Evolutionary conservation across 2,113 vertebrate genomes (phyloP).

Genomic region (Rhynchomys soricoides): DNA sequence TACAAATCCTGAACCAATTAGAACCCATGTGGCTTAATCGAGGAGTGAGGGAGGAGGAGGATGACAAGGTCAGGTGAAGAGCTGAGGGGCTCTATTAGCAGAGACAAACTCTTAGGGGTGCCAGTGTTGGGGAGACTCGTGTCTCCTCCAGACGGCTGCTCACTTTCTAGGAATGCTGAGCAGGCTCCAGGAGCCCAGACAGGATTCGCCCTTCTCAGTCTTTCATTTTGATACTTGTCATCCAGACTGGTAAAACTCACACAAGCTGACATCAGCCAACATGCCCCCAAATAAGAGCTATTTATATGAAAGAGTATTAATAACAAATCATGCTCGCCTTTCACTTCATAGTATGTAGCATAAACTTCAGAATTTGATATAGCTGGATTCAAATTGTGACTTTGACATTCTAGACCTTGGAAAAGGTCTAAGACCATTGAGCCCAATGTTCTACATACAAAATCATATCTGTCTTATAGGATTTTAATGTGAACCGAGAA

Average conservation of each 20-base stretch:
- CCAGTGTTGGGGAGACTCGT: neutral
- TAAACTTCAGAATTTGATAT: constrained; percentile 13
- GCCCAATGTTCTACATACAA: neutral
- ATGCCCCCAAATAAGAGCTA: neutral
- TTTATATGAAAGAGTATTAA: neutral
- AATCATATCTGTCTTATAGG: constrained; percentile 8
- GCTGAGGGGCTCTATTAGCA: neutral
- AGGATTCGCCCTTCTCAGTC: neutral
- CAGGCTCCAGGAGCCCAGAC: neutral
- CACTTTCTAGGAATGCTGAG: neutral
- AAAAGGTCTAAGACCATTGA: neutral
- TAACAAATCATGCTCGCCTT: neutral
- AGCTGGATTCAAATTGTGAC: constrained; percentile 23
- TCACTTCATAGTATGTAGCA: neutral
- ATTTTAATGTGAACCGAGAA: constrained; percentile 20
- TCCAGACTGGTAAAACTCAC: neutral
- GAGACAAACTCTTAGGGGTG: neutral
- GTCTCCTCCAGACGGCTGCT: neutral
- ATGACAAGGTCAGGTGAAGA: constrained; percentile 43
- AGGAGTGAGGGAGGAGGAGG: neutral
- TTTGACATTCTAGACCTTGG: neutral
- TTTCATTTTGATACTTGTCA: neutral
- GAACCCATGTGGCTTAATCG: constrained; percentile 35
- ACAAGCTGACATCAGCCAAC: neutral
- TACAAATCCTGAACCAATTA: constrained; percentile 59